These are phyloP conservation scores for Otus scops DNA, from an alignment of 2,797 vertebrate species.

Conservation along the genomic window DNA sequence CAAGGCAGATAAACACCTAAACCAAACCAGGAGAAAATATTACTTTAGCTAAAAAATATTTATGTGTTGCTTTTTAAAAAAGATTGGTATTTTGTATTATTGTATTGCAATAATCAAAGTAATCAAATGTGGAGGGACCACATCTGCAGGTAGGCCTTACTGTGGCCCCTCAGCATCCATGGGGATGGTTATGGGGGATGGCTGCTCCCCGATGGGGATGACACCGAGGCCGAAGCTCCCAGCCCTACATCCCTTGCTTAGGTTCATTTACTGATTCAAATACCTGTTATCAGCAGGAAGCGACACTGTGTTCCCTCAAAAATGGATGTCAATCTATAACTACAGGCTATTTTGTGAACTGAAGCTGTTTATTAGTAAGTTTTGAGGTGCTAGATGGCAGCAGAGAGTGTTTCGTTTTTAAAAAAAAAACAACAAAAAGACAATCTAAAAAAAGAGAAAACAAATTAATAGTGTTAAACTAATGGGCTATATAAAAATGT, in stretches of 20 bases:
- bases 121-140: not conserved
- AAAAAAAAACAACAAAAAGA: not conserved
- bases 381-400: constrained; percentile 57
- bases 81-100: not conserved
- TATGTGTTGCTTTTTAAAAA: not conserved
- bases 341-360: not conserved
- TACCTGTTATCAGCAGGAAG: not conserved
- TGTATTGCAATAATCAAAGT: not conserved
- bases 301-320: not conserved
- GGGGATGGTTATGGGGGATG: rapidly evolving
- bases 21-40: not conserved
- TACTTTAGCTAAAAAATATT: not conserved
- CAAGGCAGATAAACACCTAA: not conserved
- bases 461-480: not conserved
- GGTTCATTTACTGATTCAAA: not conserved
- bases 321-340: not conserved
- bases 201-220: not conserved
- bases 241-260: rapidly evolving
- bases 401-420: not conserved
- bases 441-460: not conserved
- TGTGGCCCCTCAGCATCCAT: not conserved
- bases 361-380: not conserved
- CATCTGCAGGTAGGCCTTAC: not conserved
- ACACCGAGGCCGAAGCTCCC: not conserved
- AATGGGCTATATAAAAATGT: not conserved